Base-by-base conservation (phyloP, 2,888 invertebrate genomes). In the Lithophane semibrunnea region DNA sequence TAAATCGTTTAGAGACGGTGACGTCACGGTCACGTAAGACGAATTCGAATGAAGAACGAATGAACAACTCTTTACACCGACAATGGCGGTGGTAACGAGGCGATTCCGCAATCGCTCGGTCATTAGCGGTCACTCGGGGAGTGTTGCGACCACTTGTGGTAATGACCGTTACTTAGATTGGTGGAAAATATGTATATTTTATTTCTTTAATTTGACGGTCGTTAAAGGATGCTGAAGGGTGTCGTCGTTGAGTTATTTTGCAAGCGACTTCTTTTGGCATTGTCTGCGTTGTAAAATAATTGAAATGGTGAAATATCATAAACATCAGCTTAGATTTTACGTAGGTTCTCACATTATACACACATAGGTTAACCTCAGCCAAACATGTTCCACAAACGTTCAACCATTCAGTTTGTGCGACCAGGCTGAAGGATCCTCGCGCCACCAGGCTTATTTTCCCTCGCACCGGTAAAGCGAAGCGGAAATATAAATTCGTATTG, bases 41-140 rank as follows among this genome's bases (percentile, higher is more conserved):
- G 66, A 82, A 71, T 85, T 68, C 47, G n/a, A 83, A 86, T 79
- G 65, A 74, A 80, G 73, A 85, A 84, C 84, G 82, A 84, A 80
- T 83, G 90, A 90, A 89, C 88, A 91, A 90, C 92, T 91, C 92
- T 93, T 91, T 90, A 88, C 81, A 81, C 82, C 90, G 89, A 91
- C 92, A 91, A 92, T 91, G 91, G 91, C 78, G 66, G 79, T 89
- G 90, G 92, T 95, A 95, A 95, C 94, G 95, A 95, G 92, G 92
- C 90, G 93, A 93, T 91, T 92, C 91, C 90, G 91, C 92, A 90
- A 91, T 89, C 91, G 86, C 73, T 79, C 88, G 92, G 91, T 91
- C 95, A 94, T 95, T 95, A 95, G 93, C 91, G 94, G 94, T 95
- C 95, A 95, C 94, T 94, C 91, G 91, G 90, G 82, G 77, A 84